Evolutionary conservation across 2,113 vertebrate genomes (phyloP), one percentile per base, ranked within the genome.

Genomic region (Cyprinodon tularosa): DNA sequence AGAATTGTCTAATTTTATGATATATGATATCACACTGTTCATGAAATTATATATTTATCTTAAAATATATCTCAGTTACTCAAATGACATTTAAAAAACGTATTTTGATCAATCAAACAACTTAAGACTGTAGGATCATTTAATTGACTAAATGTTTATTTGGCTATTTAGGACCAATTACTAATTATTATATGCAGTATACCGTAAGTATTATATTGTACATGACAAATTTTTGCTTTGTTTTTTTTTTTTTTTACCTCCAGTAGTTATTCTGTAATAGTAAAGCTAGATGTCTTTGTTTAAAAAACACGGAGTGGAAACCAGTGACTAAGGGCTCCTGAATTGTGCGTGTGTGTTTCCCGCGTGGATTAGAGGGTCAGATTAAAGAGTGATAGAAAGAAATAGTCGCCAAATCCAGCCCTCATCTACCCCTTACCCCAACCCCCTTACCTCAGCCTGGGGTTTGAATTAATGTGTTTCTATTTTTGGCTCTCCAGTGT

Each of bases 401-500:
- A 93, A 95, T 93, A 93, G 93, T 93, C 90, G 72, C 87, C 92
- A 88, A 88, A 95, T 93, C 93, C 93, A 93, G 72, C 93, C 94
- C 92, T 57, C 50, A 57, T 57, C 17, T 57, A 57, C 50, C 50
- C 50, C 20, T 57, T 57, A n/a, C 50, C 50, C 50, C 50, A 20
- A 57, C 50, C 50, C 20, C 50, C 50, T 57, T 20, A 57, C 50
- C 50, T 90, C 78, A 90, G 88, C 91, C 90, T 77, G 84, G 84
- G 92, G 94, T 94, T 93, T 95, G 96, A 96, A 95, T 96, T 95
- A 96, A 96, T 95, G 95, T 93, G 95, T 92, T 95, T 94, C 96
- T 97, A 97, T 97, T 96, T 96, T 89, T 95, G 94, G 96, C 92
- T 80, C 92, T 92, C 94, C 96, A 95, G 96, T 96, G 96, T 97